Conservation (phyloP, 1,140 invertebrate genomes). For the Galendromus occidentalis region DNA sequence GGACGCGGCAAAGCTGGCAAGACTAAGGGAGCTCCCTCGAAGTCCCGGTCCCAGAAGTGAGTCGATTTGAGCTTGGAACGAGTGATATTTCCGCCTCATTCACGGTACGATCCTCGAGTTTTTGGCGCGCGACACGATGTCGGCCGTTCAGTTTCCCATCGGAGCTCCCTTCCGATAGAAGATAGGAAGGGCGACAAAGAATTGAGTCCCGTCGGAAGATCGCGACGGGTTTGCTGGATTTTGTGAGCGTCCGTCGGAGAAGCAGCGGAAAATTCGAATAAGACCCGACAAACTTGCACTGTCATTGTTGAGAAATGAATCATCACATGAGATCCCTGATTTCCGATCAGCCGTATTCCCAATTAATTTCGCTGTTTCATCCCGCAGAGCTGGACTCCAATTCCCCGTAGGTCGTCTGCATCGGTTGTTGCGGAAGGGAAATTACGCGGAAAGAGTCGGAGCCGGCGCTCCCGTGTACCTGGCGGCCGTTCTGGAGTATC, state of each 20-base stretch:
- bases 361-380: too few species aligned
- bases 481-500: conserved; percentile 37
- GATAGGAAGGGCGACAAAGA: too few species aligned
- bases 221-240: too few species aligned
- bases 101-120: too few species aligned
- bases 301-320: too few species aligned
- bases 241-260: too few species aligned
- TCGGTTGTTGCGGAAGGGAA: conserved; percentile 18
- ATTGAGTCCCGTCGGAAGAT: too few species aligned
- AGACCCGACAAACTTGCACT: too few species aligned
- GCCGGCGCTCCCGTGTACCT: conserved; percentile 46
- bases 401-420: conserved; percentile 34
- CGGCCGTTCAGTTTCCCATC: not conserved
- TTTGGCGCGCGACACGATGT: too few species aligned
- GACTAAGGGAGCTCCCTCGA: conserved; percentile 33
- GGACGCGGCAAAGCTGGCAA: conserved; percentile 30
- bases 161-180: too few species aligned
- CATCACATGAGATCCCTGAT: not conserved
- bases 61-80: not conserved
- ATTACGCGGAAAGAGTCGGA: conserved; percentile 47
- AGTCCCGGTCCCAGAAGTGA: conserved; percentile 29
- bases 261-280: too few species aligned
- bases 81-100: too few species aligned
- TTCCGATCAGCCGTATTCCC: not conserved
- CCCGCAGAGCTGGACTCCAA: conserved; percentile 38